Percentiles rank a stretch among this genome's conserved stretches.
phyloP scores from a whole-genome alignment of 2,797 vertebrate species.

The Rhynchonycteris naso region DNA sequence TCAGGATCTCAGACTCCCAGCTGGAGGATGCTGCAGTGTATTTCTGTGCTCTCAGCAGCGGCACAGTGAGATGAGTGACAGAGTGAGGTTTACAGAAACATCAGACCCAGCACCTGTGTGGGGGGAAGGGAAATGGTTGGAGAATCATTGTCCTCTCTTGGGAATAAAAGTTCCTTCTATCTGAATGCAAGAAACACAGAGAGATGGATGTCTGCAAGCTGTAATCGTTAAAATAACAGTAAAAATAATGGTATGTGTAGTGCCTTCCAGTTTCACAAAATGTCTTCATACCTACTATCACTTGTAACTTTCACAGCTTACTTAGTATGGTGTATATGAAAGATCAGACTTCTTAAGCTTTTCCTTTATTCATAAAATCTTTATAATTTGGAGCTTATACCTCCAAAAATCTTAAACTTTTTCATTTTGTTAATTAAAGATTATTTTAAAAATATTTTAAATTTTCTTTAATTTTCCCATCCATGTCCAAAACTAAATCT shows the following conservation, averaged over 20 bases:
- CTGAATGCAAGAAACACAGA: neutral
- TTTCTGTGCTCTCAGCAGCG: neutral
- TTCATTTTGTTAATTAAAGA: neutral
- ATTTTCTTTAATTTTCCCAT: neutral
- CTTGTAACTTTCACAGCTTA: neutral
- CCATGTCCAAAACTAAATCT: constrained; percentile 12
- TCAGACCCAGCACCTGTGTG: neutral
- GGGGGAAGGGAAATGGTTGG: fast-evolving
- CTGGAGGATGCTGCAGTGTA: constrained; percentile 41
- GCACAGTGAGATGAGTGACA: constrained; percentile 51
- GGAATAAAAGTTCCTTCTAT: neutral
- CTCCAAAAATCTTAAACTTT: neutral
- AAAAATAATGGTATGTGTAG: neutral
- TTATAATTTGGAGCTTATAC: neutral
- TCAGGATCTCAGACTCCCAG: constrained; percentile 54
- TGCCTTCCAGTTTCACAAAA: neutral
- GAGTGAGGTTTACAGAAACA: constrained; percentile 54
- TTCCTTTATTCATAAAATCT: neutral
- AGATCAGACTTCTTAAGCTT: neutral
- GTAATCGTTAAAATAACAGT: neutral
- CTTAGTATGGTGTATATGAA: neutral
- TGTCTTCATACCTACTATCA: neutral
- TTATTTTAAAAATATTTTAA: neutral
- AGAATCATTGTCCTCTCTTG: neutral
- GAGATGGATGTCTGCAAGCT: neutral